Evolutionary conservation across 2,113 vertebrate genomes (phyloP).

Genomic region (Brachypteracias leptosomus): DNA sequence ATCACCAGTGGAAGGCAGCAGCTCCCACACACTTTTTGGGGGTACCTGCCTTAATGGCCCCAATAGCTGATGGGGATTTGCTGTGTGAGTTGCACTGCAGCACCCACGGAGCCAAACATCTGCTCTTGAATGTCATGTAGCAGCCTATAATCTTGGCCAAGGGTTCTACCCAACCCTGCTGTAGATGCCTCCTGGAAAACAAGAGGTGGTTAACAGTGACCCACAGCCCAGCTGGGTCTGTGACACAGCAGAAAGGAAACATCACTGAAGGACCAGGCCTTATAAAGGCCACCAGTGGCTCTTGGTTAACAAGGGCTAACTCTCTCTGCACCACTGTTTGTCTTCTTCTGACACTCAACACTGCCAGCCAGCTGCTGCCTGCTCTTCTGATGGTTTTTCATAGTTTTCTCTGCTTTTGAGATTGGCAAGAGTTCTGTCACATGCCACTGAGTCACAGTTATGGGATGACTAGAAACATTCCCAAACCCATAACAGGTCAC

Average conservation of each 20-base stretch:
- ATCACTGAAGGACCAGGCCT: not conserved
- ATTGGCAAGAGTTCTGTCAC: not conserved
- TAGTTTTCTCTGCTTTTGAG: not conserved
- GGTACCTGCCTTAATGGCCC: not conserved
- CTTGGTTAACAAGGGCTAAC: not conserved
- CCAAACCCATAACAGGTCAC: not conserved
- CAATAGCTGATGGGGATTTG: rapidly evolving
- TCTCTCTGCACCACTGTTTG: not conserved
- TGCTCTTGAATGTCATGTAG: rapidly evolving
- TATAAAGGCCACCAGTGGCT: not conserved
- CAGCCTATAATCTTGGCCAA: rapidly evolving
- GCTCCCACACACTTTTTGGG: rapidly evolving
- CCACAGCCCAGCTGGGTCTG: not conserved
- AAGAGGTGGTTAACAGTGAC: not conserved
- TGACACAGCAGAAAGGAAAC: not conserved
- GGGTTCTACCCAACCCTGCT: not conserved
- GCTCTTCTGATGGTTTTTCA: not conserved
- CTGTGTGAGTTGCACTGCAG: not conserved
- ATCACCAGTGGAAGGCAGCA: not conserved
- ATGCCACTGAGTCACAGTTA: not conserved
- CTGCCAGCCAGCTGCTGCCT: not conserved
- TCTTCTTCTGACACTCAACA: not conserved
- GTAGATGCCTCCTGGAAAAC: not conserved
- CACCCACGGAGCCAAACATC: not conserved
- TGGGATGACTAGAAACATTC: not conserved